These are phyloP conservation scores for Apaloderma vittatum DNA, from an alignment of 2,113 vertebrate genomes.

Conservation along the genomic window DNA sequence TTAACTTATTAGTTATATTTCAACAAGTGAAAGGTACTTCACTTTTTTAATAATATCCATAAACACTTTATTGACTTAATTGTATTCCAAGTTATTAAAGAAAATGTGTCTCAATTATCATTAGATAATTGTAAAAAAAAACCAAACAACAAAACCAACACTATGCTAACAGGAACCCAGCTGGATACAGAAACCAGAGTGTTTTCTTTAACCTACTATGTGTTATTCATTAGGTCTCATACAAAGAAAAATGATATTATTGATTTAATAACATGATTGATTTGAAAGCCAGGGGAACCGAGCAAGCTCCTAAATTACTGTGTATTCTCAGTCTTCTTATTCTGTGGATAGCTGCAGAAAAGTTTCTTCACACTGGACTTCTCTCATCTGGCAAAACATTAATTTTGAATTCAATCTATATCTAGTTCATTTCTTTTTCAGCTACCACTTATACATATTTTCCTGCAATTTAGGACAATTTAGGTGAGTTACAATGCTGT, in stretches of 20 bases:
- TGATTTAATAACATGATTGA: slow-evolving; percentile 9
- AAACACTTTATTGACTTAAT: slow-evolving; percentile 46
- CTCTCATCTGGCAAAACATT: not conserved
- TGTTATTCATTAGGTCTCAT: not conserved
- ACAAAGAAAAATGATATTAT: not conserved
- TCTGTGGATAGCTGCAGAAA: not conserved
- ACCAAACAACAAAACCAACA: not conserved
- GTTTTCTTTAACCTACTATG: not conserved
- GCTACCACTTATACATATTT: not conserved
- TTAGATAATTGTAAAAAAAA: slow-evolving; percentile 12
- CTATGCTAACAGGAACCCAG: not conserved
- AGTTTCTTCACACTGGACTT: not conserved
- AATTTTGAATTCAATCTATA: not conserved
- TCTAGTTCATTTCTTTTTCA: not conserved
- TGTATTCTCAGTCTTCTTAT: not conserved
- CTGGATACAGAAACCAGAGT: not conserved
- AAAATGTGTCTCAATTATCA: slow-evolving; percentile 16
- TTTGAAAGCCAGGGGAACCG: not conserved
- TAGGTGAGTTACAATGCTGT: not conserved
- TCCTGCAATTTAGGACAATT: not conserved
- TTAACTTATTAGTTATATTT: not conserved
- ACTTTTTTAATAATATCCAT: not conserved
- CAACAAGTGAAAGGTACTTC: not conserved
- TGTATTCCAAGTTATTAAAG: slow-evolving; percentile 44
- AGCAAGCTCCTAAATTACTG: not conserved